Evolutionary conservation across 2,888 invertebrate species (phyloP), one percentile per base, ranked within the genome.

Genomic region (Sarcophaga carnaria): DNA sequence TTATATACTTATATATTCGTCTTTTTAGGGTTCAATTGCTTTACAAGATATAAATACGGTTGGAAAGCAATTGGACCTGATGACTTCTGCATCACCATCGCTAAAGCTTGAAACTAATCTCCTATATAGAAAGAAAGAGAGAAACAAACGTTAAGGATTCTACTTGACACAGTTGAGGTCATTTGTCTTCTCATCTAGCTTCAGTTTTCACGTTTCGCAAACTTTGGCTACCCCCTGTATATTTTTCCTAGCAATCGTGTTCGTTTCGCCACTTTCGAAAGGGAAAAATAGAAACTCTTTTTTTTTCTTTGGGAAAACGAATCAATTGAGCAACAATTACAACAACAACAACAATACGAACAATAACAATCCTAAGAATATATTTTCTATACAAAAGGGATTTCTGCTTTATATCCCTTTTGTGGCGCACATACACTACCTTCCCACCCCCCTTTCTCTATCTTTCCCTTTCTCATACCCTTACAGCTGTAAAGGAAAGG

Each of bases 291-390:
- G 10, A 10, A 37, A 10, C 2, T 10, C 8, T 37, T 37, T 37
- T 37, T 37, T 37, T 10, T 37, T 2, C 37, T 37, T 54, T 14
- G 17, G 1, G 62, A 25, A 27, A 74, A 64, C 64, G 22, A 69
- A 69, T 62, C 74, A 78, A 72, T 77, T 77, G 77, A 37, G 54
- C 69, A 75, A 74, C 67, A 83, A 72, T 25, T 66, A 71, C 74
- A 59, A 60, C 64, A 77, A 45, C 72, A 81, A 71, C 66, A 75
- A 75, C 11, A 47, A 67, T 64, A 67, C 6, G 62, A 59, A 54
- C 54, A 54, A 54, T 54, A 14, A 17, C 54, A 54, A 54, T 37
- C 37, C 37, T 10, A 37, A 17, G 63, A 37, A 37, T 70, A 59
- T 75, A 47, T 80, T 80, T 70, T 70, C 17, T 8, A 64, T 27